Conservation (phyloP, 2,888 invertebrate genomes). For the Euclidia mi region DNA sequence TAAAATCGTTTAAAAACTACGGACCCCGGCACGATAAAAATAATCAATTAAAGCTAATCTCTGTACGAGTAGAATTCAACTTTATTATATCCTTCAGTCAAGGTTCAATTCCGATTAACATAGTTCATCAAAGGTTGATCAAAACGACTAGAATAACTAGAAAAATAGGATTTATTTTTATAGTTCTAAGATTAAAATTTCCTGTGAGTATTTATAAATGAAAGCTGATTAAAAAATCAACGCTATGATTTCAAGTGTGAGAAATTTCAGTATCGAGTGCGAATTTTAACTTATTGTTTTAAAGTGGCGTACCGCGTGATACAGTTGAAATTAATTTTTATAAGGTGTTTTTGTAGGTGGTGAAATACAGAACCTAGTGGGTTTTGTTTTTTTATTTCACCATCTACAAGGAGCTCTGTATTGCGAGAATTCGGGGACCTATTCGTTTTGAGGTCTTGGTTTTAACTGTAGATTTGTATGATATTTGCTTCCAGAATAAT, state of each 20-base stretch:
- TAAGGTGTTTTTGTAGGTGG: slow-evolving; percentile 50
- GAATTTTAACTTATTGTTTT: slow-evolving; percentile 35
- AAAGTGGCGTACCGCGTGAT: slow-evolving; percentile 32
- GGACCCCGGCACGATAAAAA: slow-evolving; percentile 39
- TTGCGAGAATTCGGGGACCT: not conserved
- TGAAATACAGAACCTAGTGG: no score
- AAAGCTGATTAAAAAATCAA: slow-evolving; percentile 15
- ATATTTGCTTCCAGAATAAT: no score
- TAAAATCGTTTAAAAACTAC: slow-evolving; percentile 36
- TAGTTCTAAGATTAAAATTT: slow-evolving; percentile 14
- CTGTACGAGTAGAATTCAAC: slow-evolving; percentile 5
- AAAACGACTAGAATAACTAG: not conserved
- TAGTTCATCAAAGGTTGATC: not conserved
- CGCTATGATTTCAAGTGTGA: slow-evolving; percentile 33
- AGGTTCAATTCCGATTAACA: slow-evolving; percentile 7
- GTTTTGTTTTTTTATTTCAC: slow-evolving; percentile 16
- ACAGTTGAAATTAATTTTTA: slow-evolving; percentile 32
- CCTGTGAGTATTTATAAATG: not conserved
- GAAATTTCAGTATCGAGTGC: slow-evolving; percentile 47
- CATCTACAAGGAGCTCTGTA: not conserved
- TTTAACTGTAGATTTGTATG: no score
- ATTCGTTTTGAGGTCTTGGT: no score
- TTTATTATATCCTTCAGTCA: rapidly evolving
- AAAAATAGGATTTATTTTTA: not conserved
- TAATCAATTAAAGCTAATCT: slow-evolving; percentile 28